Evolutionary conservation across 2,888 invertebrate genomes (phyloP).

Genomic region (Falcaria lacertinaria): DNA sequence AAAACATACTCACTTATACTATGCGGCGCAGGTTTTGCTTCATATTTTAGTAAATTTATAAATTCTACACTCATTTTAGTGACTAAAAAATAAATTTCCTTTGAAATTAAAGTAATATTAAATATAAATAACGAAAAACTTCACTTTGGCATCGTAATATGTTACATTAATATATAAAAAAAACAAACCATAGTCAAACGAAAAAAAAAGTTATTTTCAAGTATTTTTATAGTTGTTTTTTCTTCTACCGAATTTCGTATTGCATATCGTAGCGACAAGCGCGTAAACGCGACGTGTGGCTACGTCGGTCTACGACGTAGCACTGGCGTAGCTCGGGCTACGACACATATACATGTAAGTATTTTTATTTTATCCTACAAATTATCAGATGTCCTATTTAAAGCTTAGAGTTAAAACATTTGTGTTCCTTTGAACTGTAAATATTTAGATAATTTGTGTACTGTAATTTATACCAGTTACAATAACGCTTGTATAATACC

Average conservation of each 20-base stretch:
- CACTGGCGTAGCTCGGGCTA: slow-evolving; percentile 48
- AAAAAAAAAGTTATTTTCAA: background rate
- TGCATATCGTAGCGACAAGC: slow-evolving; percentile 35
- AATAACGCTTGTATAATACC: too few relatives aligned
- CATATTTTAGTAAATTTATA: slow-evolving; percentile 48
- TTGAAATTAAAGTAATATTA: slow-evolving; percentile 15
- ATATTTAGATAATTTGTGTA: too few relatives aligned
- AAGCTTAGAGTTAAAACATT: too few relatives aligned
- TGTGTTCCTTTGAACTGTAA: too few relatives aligned
- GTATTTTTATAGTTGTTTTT: background rate
- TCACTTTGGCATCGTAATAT: slow-evolving; percentile 4
- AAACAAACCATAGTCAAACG: background rate
- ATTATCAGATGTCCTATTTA: too few relatives aligned
- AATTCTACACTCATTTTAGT: slow-evolving; percentile 63
- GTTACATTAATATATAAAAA: background rate
- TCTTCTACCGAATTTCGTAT: slow-evolving; percentile 22
- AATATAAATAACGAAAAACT: slow-evolving; percentile 4
- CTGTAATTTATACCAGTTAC: too few relatives aligned
- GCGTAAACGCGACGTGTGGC: slow-evolving; percentile 50
- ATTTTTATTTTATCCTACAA: too few relatives aligned
- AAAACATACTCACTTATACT: slow-evolving; percentile 53
- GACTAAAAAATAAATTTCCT: slow-evolving; percentile 20
- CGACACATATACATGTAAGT: too few relatives aligned
- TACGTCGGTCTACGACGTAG: slow-evolving; percentile 66
- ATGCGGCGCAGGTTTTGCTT: slow-evolving; percentile 36